Percentiles rank a stretch among this genome's conserved stretches.
Conservation (phyloP, 2,888 invertebrate species). For the Sycophila texana region DNA sequence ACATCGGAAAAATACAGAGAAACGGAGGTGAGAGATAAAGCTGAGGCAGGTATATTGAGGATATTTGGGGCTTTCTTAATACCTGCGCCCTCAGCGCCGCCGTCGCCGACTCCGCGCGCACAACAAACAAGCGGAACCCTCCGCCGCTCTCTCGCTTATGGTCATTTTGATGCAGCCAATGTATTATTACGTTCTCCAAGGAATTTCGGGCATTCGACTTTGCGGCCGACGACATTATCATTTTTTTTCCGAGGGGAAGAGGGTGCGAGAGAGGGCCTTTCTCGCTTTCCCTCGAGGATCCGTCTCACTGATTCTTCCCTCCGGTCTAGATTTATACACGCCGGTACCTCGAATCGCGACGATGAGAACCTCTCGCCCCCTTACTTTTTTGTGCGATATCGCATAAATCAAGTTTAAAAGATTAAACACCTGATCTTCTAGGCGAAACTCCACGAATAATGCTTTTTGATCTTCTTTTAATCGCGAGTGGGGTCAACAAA, state of each 20-base stretch:
- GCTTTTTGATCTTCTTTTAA: slow-evolving; percentile 13
- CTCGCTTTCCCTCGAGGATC: slow-evolving; percentile 35
- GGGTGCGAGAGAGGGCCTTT: slow-evolving; percentile 3
- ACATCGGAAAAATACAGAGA: not conserved
- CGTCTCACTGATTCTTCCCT: not conserved
- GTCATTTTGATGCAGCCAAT: slow-evolving; percentile 27
- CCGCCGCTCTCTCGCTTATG: slow-evolving; percentile 27
- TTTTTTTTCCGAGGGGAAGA: slow-evolving; percentile 14
- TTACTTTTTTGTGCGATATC: not conserved
- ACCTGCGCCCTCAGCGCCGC: slow-evolving; percentile 10
- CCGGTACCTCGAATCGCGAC: not conserved
- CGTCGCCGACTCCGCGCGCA: not conserved
- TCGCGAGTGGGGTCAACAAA: not conserved
- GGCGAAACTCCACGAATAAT: not conserved
- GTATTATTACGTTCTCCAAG: slow-evolving; percentile 36
- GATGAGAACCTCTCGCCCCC: slow-evolving; percentile 28
- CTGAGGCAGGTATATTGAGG: slow-evolving; percentile 26
- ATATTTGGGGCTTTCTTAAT: slow-evolving; percentile 21
- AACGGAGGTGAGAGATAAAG: slow-evolving; percentile 2
- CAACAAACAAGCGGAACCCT: slow-evolving; percentile 42
- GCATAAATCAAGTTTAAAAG: slow-evolving; percentile 6
- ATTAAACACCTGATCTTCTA: slow-evolving; percentile 30
- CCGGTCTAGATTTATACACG: slow-evolving; percentile 27
- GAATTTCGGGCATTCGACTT: slow-evolving; percentile 20
- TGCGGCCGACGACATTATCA: slow-evolving; percentile 38